Base-by-base conservation (phyloP, 1,140 invertebrate species). In the Drosophila mauritiana region DNA sequence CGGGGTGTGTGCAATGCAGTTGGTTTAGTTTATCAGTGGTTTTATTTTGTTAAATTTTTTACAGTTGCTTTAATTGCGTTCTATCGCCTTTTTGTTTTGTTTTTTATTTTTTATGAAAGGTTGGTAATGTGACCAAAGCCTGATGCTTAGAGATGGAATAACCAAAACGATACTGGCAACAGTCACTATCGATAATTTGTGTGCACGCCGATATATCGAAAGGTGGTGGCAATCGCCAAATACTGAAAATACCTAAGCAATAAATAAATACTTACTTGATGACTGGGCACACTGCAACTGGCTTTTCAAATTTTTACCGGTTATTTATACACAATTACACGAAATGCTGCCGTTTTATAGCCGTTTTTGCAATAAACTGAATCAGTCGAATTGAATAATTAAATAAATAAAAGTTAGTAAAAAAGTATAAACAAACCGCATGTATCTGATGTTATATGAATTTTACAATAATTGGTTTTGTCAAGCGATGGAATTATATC, bases 21-120 rank as follows among this genome's bases (percentile, higher is more conserved):
- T 61, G 58, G 31, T 17, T 52, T 52, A 7, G 37, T 49, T n/a
- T 68, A 68, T 64, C 45, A 68, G 45, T 65, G 59, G 37, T 42
- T 51, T 4, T 6, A 36, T 34, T 31, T 39, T 67, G 4, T 68
- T 25, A 36, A 8, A 27, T 13, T 27, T 64, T 37, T 65, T 54
- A 56, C 51, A 68, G 37, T 68, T 61, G 27, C 46, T 48, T 48
- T 15, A 27, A 57, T 64, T 43, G 37, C 25, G 55, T 61, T 61
- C 31, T 43, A 65, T 62, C 62, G 40, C 27, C 46, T 54, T 67
- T 68, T 46, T 36, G 58, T 52, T 34, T 36, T 67, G 63, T 67
- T 67, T 67, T 43, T 65, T 22, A 22, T 64, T 58, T 59, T 64
- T 65, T 65, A 65, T 22, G 48, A 51, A 31, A 49, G 48, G 22